Conservation (phyloP, 2,888 invertebrate genomes). For the Bedellia somnulentella region DNA sequence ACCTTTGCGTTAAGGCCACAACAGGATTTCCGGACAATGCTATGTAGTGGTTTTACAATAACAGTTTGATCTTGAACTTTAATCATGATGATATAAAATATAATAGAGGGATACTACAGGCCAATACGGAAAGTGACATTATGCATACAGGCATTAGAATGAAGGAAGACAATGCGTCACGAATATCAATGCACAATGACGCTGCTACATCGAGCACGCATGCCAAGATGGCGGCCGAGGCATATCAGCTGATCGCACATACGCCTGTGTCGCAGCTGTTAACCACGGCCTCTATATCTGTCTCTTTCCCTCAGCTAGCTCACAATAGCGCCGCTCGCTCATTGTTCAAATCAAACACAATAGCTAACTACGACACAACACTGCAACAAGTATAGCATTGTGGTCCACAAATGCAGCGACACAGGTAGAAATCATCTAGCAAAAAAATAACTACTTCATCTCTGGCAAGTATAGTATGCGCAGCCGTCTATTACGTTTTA, state of each 20-base stretch:
- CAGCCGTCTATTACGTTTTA: no score
- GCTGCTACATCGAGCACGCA: slow-evolving; percentile 37
- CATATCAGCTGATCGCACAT: slow-evolving; percentile 53
- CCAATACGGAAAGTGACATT: slow-evolving; percentile 45
- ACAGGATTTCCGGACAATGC: no score
- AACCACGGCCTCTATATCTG: slow-evolving; percentile 19
- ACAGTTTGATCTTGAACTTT: no score
- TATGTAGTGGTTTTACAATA: no score
- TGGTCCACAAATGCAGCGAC: no score
- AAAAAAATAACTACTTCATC: no score
- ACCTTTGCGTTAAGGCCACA: no score
- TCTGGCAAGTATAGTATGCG: no score
- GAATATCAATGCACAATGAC: slow-evolving; percentile 30
- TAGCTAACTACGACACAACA: slow-evolving; percentile 11
- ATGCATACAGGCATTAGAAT: no score
- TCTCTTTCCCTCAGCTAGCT: slow-evolving; percentile 33
- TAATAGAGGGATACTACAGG: slow-evolving; percentile 1
- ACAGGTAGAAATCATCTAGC: no score
- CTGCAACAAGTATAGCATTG: no score
- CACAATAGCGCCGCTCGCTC: slow-evolving; percentile 31
- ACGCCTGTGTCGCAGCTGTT: slow-evolving; percentile 39
- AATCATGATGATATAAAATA: no score
- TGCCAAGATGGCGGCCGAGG: slow-evolving; percentile 48
- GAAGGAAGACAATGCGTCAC: slow-evolving; percentile 37
- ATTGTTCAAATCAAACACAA: slow-evolving; percentile 40